Conservation (phyloP, 1,140 invertebrate species). For the Apis dorsata region DNA sequence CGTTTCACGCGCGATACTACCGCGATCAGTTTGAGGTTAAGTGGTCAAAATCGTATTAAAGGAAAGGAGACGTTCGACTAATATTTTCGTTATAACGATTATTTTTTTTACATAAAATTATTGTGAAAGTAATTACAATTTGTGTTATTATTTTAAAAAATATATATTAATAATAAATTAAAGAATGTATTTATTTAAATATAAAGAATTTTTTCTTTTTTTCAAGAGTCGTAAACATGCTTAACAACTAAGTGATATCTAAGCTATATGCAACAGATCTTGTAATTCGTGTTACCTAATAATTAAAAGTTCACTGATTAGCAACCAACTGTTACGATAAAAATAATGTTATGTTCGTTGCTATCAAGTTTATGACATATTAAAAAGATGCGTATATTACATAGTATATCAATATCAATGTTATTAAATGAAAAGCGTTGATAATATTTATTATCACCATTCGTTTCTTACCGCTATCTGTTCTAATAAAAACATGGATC, state of each 20-base stretch:
- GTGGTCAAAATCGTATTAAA: neutral
- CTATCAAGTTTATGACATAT: neutral
- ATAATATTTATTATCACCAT: neutral
- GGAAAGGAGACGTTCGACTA: too few species aligned
- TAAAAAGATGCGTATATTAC: too few species aligned
- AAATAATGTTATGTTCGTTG: neutral
- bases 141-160: too few species aligned
- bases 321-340: neutral
- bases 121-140: too few species aligned
- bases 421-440: neutral
- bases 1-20: neutral
- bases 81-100: too few species aligned
- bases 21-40: neutral
- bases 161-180: too few species aligned
- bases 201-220: too few species aligned
- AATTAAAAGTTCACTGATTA: neutral
- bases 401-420: neutral
- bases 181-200: too few species aligned
- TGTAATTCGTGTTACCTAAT: neutral
- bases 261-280: neutral
- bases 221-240: too few species aligned
- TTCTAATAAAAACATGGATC: neutral
- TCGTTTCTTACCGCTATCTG: neutral
- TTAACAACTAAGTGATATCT: neutral
- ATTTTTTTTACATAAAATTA: too few species aligned